Conservation (phyloP, 2,888 invertebrate species). For the Folsomia manolachei region DNA sequence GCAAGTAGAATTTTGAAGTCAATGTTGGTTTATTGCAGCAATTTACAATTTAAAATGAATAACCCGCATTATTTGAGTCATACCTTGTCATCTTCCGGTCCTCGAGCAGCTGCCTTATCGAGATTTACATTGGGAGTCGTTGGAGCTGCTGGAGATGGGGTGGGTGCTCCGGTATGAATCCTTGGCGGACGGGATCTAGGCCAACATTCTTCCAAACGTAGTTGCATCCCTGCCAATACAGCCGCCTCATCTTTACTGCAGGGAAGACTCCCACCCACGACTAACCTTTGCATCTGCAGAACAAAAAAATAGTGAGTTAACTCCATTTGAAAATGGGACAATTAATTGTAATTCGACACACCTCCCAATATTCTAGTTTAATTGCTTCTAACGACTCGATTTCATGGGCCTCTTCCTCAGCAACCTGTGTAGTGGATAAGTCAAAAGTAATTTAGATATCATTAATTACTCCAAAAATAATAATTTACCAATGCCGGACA, state of each 20-base stretch:
- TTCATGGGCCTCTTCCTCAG: slow-evolving; percentile 55
- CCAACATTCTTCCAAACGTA: slow-evolving; percentile 62
- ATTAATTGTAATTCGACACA: slow-evolving; percentile 52
- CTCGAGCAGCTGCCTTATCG: slow-evolving; percentile 24
- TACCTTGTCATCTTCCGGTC: slow-evolving; percentile 37
- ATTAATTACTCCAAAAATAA: no score
- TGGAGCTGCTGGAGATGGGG: slow-evolving; percentile 38
- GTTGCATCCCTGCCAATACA: slow-evolving; percentile 63
- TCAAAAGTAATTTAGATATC: neutral
- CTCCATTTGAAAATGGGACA: no score
- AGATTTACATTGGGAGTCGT: slow-evolving; percentile 26
- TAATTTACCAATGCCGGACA: slow-evolving; percentile 54
- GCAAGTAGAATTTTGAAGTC: no score
- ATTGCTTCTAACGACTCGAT: slow-evolving; percentile 55
- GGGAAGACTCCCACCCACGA: slow-evolving; percentile 62
- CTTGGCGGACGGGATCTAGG: slow-evolving; percentile 52
- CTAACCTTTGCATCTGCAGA: slow-evolving; percentile 61
- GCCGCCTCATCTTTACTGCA: slow-evolving; percentile 65
- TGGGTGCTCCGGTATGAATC: slow-evolving; percentile 33
- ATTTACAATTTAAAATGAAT: slow-evolving; percentile 7
- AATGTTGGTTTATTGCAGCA: neutral
- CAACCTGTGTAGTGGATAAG: slow-evolving; percentile 51
- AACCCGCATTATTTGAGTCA: neutral
- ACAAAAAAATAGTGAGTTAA: slow-evolving; percentile 9
- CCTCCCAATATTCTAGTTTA: slow-evolving; percentile 58